Evolutionary conservation across 1,140 invertebrate species (phyloP).

Genomic region (Cyphomyrmex costatus): DNA sequence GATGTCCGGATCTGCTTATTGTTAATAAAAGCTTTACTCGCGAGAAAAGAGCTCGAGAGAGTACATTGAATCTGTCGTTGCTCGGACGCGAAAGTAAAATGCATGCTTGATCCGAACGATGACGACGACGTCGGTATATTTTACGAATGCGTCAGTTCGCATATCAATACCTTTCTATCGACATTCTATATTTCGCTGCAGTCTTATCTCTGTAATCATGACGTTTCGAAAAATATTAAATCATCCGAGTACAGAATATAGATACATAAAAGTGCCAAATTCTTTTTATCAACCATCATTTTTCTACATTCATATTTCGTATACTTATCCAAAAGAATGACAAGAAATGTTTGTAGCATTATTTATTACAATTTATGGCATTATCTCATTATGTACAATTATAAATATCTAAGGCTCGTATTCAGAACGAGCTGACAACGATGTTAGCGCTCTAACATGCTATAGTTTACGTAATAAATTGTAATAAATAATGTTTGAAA

Average conservation of each 20-base stretch:
- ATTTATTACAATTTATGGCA: no score
- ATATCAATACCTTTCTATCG: slow-evolving; percentile 19
- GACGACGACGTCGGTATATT: slow-evolving; percentile 24
- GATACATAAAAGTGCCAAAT: background rate
- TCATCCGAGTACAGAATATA: background rate
- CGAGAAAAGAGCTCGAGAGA: slow-evolving; percentile 10
- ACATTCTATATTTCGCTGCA: slow-evolving; percentile 28
- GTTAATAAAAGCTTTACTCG: slow-evolving; percentile 49
- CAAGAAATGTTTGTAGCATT: background rate
- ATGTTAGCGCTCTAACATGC: no score
- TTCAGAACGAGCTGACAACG: no score
- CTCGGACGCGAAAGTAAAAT: slow-evolving; percentile 21
- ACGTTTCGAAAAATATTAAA: slow-evolving; percentile 10
- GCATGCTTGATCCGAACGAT: slow-evolving; percentile 16
- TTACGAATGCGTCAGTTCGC: slow-evolving; percentile 22
- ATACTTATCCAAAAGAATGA: background rate
- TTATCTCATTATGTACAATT: no score
- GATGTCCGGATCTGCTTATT: slow-evolving; percentile 58
- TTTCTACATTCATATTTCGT: background rate
- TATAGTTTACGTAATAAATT: no score
- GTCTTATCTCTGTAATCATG: slow-evolving; percentile 2
- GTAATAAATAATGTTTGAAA: slow-evolving; percentile 23
- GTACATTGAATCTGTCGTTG: slow-evolving; percentile 30
- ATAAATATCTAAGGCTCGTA: no score
- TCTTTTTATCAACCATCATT: background rate